phyloP scores from a whole-genome alignment of 2,888 invertebrate species.

The Mesochorus sp. region DNA sequence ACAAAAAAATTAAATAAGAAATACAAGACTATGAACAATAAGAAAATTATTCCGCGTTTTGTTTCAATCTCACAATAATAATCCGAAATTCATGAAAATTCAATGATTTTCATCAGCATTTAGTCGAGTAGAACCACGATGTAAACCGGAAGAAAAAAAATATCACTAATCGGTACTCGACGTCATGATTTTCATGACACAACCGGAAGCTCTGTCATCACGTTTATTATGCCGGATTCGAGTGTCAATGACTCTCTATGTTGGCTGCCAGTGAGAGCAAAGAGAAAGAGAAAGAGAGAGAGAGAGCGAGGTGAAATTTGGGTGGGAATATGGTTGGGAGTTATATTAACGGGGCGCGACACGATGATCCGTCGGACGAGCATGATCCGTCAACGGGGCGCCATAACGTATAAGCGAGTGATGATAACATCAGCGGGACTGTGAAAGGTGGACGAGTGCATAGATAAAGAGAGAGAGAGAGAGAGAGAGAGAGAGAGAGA shows the following conservation, averaged over 20 bases:
- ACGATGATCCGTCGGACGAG: conserved; percentile 55
- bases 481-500: conserved; percentile 24
- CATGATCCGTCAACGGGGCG: conserved; percentile 77
- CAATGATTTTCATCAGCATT: no score
- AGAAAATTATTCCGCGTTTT: no score
- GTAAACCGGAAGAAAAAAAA: no score
- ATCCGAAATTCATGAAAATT: no score
- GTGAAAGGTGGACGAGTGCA: conserved; percentile 3
- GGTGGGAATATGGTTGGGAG: conserved; percentile 24
- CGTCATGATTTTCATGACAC: not conserved
- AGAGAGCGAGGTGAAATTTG: not conserved
- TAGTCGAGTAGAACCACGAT: no score
- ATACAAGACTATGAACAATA: no score
- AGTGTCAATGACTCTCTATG: not conserved
- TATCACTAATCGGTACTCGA: not conserved
- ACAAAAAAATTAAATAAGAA: no score
- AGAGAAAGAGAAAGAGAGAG: not conserved
- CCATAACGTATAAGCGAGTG: conserved; percentile 78
- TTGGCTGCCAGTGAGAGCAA: not conserved
- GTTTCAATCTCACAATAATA: no score
- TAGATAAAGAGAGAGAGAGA: not conserved
- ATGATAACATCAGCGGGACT: conserved; percentile 78
- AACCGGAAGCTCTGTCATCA: conserved; percentile 4
- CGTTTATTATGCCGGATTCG: not conserved
- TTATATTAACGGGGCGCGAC: conserved; percentile 53